Conservation (phyloP, 2,797 vertebrate species). For the Psittacula echo region DNA sequence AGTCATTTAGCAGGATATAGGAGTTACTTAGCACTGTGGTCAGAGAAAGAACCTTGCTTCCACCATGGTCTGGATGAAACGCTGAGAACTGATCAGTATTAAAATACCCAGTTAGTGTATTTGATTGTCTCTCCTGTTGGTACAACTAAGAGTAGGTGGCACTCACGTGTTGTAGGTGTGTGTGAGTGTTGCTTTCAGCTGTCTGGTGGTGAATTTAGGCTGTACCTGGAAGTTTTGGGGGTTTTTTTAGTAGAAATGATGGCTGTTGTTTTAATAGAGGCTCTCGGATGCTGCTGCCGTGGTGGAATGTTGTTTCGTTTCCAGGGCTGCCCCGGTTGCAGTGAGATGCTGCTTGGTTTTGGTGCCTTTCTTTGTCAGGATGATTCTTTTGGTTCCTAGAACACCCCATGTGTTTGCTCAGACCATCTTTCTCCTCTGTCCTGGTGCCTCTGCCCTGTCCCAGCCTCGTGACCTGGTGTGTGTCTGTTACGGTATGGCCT, state of each 20-base stretch:
- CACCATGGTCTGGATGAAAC: background rate
- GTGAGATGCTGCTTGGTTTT: background rate
- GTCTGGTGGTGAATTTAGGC: background rate
- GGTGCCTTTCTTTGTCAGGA: conserved; percentile 50
- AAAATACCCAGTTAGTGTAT: background rate
- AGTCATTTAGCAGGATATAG: background rate
- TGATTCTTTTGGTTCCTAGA: conserved; percentile 34
- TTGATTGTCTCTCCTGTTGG: background rate
- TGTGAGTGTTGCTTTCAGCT: background rate
- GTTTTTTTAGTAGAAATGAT: background rate
- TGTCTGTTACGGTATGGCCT: conserved; percentile 1
- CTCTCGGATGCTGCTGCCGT: background rate
- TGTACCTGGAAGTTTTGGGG: background rate
- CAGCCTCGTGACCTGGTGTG: background rate
- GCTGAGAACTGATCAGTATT: conserved; percentile 30
- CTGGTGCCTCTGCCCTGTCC: background rate
- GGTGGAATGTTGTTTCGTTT: background rate
- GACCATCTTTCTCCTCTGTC: background rate
- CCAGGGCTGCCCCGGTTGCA: background rate
- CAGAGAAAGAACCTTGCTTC: background rate
- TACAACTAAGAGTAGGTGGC: background rate
- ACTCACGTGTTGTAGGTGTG: background rate
- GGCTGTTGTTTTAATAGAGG: background rate
- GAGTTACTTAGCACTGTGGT: background rate
- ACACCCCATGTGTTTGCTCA: conserved; percentile 2